Base-by-base conservation (phyloP, 2,888 invertebrate species). In the Rhopalosiphum nymphaeae region DNA sequence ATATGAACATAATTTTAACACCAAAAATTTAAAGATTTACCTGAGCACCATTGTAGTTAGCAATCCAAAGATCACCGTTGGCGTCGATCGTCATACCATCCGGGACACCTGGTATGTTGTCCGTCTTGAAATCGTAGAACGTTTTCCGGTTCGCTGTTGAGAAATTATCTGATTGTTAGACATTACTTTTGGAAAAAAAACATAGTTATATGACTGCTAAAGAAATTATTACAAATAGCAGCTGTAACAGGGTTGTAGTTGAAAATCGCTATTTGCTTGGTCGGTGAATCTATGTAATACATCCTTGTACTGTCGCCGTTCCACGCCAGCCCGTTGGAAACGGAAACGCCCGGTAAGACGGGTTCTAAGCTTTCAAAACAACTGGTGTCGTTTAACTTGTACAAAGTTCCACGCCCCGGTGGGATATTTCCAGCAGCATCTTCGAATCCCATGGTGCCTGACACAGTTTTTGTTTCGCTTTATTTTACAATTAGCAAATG, bases 261-360 rank as follows among this genome's bases (percentile, higher is more conserved):
- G 95, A 97, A 98, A 25, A 97, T 97, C 93, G 97, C 97, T 7
- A 98, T 96, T 95, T 97, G 96, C 67, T 96, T 96, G 0, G 97
- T 97, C 0, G 97, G 96, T 0, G 98, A 97, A 96, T 98, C 98
- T 84, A 98, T 98, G 96, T 97, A 98, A 96, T 97, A 98, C 96
- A 98, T 97, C 95, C 96, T 97, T 95, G 97, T 96, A 95, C 97
- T 97, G 95, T 97, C 97, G 0, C 96, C 95, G 44, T 97, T 97
- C 98, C 98, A 98, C 0, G 97, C 97, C 11, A 98, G 96, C 3
- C 98, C 98, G 95, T 98, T 98, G 89, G 98, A 98, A 36, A 98
- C 96, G 26, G 97, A 96, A 44, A 97, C 97, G 11, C 96, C 96
- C 5, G 95, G 94, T 10, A 96, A 25, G 57, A 95, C 95, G 87